phyloP scores from a whole-genome alignment of 2,888 invertebrate species.

The Nomada lathburiana region DNA sequence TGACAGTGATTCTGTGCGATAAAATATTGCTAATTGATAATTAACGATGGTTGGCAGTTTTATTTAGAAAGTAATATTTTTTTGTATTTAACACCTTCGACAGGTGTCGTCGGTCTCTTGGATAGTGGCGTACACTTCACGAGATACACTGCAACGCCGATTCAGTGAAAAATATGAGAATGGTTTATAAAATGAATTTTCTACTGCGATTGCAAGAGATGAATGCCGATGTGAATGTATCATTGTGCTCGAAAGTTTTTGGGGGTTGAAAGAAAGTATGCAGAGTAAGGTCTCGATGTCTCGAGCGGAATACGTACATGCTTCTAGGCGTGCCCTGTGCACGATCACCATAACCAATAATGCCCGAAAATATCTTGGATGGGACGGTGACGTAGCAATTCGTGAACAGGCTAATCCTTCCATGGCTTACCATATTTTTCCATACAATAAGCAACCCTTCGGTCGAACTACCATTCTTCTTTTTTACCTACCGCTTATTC shows the following conservation, averaged over 20 bases:
- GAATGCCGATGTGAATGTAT: neutral
- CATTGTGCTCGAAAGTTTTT: neutral
- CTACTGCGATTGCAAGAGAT: no score
- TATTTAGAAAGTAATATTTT: no score
- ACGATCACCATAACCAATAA: constrained; percentile 80
- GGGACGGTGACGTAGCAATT: constrained; percentile 65
- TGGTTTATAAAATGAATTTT: no score
- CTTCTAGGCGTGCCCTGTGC: constrained; percentile 78
- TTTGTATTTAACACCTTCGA: no score
- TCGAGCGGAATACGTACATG: constrained; percentile 32
- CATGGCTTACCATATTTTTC: constrained; percentile 77
- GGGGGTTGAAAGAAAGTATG: neutral
- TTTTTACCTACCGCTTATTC: constrained; percentile 36
- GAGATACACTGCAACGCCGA: no score
- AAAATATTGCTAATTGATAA: no score
- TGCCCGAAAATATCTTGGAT: constrained; percentile 70
- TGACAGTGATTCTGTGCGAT: no score
- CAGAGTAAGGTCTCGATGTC: constrained; percentile 16
- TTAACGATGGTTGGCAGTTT: no score
- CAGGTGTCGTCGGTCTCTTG: no score
- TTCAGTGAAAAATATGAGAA: no score
- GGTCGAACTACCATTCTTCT: constrained; percentile 53
- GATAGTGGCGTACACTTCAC: no score
- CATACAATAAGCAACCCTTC: constrained; percentile 70
- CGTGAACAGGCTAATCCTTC: constrained; percentile 70